These are phyloP conservation scores for Cnemophilus loriae DNA, from an alignment of 2,113 vertebrate genomes.

Conservation along the genomic window DNA sequence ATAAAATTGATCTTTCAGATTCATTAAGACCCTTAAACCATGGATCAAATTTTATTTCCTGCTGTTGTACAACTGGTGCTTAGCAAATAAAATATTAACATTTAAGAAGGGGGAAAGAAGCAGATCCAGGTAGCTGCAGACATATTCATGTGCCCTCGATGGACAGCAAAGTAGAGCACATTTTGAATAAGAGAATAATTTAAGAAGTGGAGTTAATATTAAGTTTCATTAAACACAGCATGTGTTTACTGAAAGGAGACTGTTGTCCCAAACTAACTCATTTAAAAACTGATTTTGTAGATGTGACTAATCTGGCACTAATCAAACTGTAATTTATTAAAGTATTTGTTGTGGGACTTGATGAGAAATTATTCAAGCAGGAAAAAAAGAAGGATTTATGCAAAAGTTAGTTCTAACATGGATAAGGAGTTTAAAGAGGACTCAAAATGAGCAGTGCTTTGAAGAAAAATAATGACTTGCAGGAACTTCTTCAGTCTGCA, in stretches of 20 bases:
- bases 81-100: not conserved
- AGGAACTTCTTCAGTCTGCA: not conserved
- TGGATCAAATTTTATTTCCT: not conserved
- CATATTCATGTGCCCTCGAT: not conserved
- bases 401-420: not conserved
- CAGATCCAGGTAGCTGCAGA: not conserved
- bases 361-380: not conserved
- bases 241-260: not conserved
- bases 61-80: not conserved
- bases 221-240: constrained; percentile 12
- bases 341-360: constrained; percentile 6
- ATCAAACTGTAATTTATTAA: constrained; percentile 35
- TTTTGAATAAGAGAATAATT: not conserved
- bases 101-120: not conserved
- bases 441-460: not conserved
- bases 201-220: not conserved
- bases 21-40: not conserved
- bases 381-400: not conserved
- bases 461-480: not conserved
- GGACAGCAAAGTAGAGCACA: not conserved
- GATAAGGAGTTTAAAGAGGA: not conserved
- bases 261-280: not conserved
- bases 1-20: not conserved
- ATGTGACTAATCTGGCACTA: not conserved
- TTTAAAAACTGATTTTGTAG: constrained; percentile 17